A percentile compares a stretch with the other conserved stretches of the same genome.
phyloP scores from a whole-genome alignment of 2,888 invertebrate genomes.

The Drosophila lutescens region DNA sequence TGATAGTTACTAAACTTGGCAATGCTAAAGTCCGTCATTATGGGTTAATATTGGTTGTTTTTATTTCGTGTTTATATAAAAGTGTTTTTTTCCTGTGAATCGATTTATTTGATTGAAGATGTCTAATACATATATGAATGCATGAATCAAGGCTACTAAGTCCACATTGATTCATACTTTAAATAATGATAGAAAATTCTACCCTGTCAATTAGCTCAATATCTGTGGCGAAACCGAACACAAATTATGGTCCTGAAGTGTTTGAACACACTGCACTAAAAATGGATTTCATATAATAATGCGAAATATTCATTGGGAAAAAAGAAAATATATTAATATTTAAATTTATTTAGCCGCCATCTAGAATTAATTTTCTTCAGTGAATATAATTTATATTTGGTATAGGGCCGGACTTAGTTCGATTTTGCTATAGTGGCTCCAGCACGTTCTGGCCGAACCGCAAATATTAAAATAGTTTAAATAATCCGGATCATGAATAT shows the following conservation, averaged over 20 bases:
- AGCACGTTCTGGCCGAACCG: constrained; percentile 32
- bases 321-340: too few species aligned
- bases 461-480: constrained; percentile 36
- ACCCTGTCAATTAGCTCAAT: background rate
- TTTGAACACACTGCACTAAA: background rate
- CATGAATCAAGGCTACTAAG: background rate
- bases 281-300: background rate
- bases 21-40: constrained; percentile 48
- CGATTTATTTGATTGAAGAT: background rate
- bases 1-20: constrained; percentile 86
- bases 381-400: constrained; percentile 2
- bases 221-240: background rate
- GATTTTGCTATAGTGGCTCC: background rate
- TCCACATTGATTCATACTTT: background rate
- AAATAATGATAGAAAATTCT: background rate
- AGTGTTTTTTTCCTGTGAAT: background rate
- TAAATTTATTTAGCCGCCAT: too few species aligned
- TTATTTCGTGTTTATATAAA: background rate
- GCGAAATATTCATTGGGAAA: background rate
- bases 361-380: background rate
- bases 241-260: background rate
- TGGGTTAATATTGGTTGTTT: background rate
- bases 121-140: background rate
- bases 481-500: constrained; percentile 13
- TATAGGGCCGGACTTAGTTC: background rate